These are phyloP conservation scores for Diachrysia chrysitis DNA, from an alignment of 2,888 invertebrate genomes.

Conservation along the genomic window DNA sequence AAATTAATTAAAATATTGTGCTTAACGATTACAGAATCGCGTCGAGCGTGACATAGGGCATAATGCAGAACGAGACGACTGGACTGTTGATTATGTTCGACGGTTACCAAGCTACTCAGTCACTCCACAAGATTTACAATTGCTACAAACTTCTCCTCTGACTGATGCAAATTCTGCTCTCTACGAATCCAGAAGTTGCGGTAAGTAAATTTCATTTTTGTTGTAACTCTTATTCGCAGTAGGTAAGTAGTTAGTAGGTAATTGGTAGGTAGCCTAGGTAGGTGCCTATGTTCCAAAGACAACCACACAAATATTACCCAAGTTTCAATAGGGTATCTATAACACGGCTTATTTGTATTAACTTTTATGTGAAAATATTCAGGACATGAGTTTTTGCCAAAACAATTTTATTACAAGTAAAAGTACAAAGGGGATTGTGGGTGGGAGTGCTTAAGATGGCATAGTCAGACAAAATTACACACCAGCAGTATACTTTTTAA, in stretches of 20 bases:
- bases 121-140: not conserved
- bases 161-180: conserved; percentile 6
- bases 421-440: no score
- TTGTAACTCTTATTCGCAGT: not conserved
- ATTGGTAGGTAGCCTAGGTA: not conserved
- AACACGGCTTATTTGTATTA: no score
- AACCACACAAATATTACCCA: no score
- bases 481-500: no score
- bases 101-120: conserved; percentile 16
- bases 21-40: conserved; percentile 31
- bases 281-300: no score
- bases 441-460: no score
- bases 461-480: no score
- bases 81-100: not conserved
- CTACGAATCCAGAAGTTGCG: conserved; percentile 10
- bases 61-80: conserved; percentile 3
- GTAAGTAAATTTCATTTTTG: conserved; percentile 27
- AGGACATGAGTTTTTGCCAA: not conserved
- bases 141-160: conserved; percentile 14
- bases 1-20: not conserved
- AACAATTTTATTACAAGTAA: conserved; percentile 1
- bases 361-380: no score
- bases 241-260: not conserved
- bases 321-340: no score
- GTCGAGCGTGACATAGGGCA: conserved; percentile 38